These are phyloP conservation scores for Pristionchus fissidentatus DNA, from an alignment of 2,888 invertebrate species.

Conservation along the genomic window DNA sequence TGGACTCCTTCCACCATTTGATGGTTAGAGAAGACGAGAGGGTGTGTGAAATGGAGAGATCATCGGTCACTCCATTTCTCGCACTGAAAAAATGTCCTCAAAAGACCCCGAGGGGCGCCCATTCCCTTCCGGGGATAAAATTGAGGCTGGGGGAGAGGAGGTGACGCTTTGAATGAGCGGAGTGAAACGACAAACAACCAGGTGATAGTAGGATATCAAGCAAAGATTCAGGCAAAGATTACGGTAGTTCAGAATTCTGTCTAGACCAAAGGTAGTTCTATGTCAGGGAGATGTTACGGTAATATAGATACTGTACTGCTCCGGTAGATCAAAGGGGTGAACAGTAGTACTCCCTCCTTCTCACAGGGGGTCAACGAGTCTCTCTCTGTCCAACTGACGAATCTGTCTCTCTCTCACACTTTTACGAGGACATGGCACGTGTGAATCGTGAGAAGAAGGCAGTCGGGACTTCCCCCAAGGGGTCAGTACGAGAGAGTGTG, in stretches of 20 bases:
- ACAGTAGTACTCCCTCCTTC: too few species aligned
- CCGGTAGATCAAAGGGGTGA: too few species aligned
- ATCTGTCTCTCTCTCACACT: neutral
- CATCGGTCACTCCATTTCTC: neutral
- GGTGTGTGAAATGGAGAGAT: neutral
- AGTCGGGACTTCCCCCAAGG: neutral
- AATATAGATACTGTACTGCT: too few species aligned
- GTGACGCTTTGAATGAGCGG: neutral
- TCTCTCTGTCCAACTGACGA: neutral
- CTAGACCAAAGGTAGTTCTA: too few species aligned
- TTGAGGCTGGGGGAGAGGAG: neutral
- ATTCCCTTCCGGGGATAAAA: neutral
- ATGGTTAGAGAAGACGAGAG: neutral
- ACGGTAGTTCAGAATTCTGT: too few species aligned
- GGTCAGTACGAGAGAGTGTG: neutral
- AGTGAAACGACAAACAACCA: neutral
- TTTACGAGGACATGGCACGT: constrained; percentile 30
- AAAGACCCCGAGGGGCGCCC: neutral
- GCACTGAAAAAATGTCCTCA: too few species aligned
- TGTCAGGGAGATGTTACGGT: too few species aligned
- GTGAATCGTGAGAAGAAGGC: constrained; percentile 3
- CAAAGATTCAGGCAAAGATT: too few species aligned
- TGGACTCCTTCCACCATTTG: too few species aligned
- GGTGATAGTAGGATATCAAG: neutral
- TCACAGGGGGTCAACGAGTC: neutral